Conservation (phyloP, 2,113 vertebrate genomes). For the Archocentrus centrarchus region DNA sequence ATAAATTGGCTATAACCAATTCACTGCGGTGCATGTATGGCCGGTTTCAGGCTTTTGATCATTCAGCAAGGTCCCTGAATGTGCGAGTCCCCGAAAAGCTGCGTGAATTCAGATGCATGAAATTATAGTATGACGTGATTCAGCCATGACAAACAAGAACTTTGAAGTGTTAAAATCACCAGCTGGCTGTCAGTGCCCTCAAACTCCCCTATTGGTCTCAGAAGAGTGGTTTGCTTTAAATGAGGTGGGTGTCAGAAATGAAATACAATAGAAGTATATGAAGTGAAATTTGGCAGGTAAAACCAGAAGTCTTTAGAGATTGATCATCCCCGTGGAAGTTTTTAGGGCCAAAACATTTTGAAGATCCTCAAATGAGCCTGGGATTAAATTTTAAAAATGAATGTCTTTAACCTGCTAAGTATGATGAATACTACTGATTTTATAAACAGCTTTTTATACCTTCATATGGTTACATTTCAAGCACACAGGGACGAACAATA, state of each 20-base stretch:
- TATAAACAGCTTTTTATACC: neutral
- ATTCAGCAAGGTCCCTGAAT: constrained; percentile 41
- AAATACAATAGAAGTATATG: neutral
- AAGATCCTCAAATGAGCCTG: neutral
- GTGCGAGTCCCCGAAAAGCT: constrained; percentile 14
- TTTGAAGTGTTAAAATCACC: constrained; percentile 65
- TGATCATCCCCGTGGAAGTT: neutral
- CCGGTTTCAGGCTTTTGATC: constrained; percentile 57
- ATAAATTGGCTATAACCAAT: constrained; percentile 68
- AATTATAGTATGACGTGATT: constrained; percentile 49
- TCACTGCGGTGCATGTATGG: constrained; percentile 29
- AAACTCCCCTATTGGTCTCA: constrained; percentile 18
- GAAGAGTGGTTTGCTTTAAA: constrained; percentile 6
- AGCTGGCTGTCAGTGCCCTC: constrained; percentile 45
- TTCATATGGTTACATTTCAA: neutral
- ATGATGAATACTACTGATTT: neutral
- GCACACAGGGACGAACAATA: neutral
- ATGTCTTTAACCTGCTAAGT: neutral
- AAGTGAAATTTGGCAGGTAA: neutral
- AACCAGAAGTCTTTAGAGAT: neutral
- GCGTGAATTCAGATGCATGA: constrained; percentile 48
- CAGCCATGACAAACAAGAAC: constrained; percentile 54
- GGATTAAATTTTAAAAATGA: neutral
- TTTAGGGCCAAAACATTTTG: neutral
- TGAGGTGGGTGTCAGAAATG: neutral